phyloP scores from a whole-genome alignment of 2,113 vertebrate genomes.

The Sus scrofa region T2T-Sscrofa CM000813.6:626501-627000 shows the following conservation, averaged over 20 bases:
- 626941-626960: accelerated
- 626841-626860: neutral
- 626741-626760: too few species aligned
- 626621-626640: too few species aligned
- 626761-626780: neutral
- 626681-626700: too few species aligned
- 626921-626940: neutral
- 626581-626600: too few species aligned
- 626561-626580: accelerated
- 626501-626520: neutral
- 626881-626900: neutral
- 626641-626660: too few species aligned
- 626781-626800: neutral
- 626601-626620: too few species aligned
- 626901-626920: neutral
- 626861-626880: neutral
- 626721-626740: too few species aligned
- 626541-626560: accelerated
- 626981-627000: accelerated
- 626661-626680: too few species aligned
- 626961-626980: accelerated
- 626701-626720: too few species aligned
- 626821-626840: neutral
- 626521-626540: accelerated
- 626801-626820: neutral